Evolutionary conservation across 1,140 invertebrate genomes (phyloP).

Genomic region (Helicoverpa armigera): DNA sequence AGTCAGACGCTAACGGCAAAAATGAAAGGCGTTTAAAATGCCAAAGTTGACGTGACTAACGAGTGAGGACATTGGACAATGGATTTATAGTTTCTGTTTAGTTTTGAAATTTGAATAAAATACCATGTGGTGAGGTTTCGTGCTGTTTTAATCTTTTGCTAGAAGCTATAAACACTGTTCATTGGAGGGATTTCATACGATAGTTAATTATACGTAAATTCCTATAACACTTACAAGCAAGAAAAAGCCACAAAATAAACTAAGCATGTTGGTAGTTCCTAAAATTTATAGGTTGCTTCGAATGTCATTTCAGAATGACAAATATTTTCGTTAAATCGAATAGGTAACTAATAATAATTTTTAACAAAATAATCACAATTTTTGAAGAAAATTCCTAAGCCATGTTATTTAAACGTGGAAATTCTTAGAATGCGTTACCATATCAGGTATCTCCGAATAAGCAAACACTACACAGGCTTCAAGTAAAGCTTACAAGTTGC

Average conservation of each 20-base stretch:
- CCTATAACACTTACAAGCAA: too few relatives aligned
- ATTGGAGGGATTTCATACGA: too few relatives aligned
- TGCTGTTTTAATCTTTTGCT: not conserved
- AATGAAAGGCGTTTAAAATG: slow-evolving; percentile 47
- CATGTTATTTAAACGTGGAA: not conserved
- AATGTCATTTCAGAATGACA: too few relatives aligned
- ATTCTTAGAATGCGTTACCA: slow-evolving; percentile 5
- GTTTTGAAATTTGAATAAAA: not conserved
- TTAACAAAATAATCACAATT: too few relatives aligned
- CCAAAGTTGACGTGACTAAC: slow-evolving; percentile 45
- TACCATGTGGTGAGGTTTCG: not conserved
- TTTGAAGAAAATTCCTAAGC: not conserved
- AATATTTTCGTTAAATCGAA: too few relatives aligned
- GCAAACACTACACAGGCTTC: not conserved
- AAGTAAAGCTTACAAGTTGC: not conserved
- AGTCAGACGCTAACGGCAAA: slow-evolving; percentile 35
- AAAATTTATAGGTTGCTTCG: too few relatives aligned
- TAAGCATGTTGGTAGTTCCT: too few relatives aligned
- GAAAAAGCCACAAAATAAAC: too few relatives aligned
- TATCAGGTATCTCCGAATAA: not conserved
- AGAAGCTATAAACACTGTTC: too few relatives aligned
- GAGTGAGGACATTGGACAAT: slow-evolving; percentile 28
- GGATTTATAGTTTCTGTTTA: slow-evolving; percentile 5
- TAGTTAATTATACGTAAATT: too few relatives aligned
- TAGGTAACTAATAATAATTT: too few relatives aligned